These are phyloP conservation scores for Platyrinchus mystaceus DNA, from an alignment of 2,797 vertebrate species.

Conservation along the genomic window DNA sequence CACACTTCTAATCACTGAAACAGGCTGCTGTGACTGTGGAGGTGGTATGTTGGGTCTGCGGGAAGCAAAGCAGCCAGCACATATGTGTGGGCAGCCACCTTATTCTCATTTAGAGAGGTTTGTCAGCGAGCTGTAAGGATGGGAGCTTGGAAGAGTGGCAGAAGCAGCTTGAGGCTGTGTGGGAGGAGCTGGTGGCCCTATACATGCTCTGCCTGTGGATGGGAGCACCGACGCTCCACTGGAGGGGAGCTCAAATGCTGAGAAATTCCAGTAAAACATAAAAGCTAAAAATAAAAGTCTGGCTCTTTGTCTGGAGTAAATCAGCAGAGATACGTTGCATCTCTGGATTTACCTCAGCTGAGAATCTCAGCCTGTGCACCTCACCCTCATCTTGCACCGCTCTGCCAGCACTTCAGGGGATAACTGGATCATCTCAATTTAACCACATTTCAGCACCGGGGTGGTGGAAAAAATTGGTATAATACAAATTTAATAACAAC, in stretches of 20 bases:
- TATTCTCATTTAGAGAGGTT: conserved; percentile 36
- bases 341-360: background rate
- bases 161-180: background rate
- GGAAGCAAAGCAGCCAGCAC: conserved; percentile 29
- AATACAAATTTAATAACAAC: background rate
- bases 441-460: background rate
- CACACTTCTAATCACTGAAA: conserved; percentile 35
- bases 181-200: background rate
- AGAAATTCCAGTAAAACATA: background rate
- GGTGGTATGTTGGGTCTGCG: conserved; percentile 66
- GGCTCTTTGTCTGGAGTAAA: background rate
- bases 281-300: background rate
- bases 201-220: background rate
- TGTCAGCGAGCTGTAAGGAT: background rate
- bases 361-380: background rate
- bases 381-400: background rate
- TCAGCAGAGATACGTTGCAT: background rate
- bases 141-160: background rate
- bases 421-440: background rate
- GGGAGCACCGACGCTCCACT: background rate
- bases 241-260: background rate
- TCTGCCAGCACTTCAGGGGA: background rate
- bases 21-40: conserved; percentile 57
- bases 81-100: conserved; percentile 50
- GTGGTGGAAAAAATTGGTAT: background rate